Evolutionary conservation across 2,888 invertebrate genomes (phyloP), one percentile per base, ranked within the genome.

Genomic region (Meta bourneti): DNA sequence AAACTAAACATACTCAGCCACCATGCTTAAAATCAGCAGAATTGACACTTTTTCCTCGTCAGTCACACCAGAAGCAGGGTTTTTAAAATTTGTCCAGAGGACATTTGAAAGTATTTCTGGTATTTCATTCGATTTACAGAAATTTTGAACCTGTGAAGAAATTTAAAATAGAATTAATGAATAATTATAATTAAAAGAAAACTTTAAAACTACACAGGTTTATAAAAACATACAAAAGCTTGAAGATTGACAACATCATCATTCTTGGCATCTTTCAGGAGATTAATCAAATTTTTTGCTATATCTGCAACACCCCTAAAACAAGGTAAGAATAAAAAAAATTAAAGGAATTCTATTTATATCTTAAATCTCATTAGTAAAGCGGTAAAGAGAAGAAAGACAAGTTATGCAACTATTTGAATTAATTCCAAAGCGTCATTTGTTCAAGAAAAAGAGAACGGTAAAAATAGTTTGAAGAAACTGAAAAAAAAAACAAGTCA

Each of bases 11-110:
- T 94, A 96, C 95, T 95, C 95, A 0, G 97, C 96, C 69, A 96
- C 96, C 97, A 98, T 98, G 16, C 97, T 96, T 1, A 99, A 95
- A 0, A 99, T 94, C 89, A 97, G 96, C 6, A 98, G 95, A 0
- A 98, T 97, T 0, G 97, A 96, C 86, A 97, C 96, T 86, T 97
- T 97, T 93, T 98, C 97, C 93, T 96, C 96, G 74, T 96, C 96
- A 0, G 96, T 96, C 0, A 97, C 97, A 5, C 96, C 96, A 13
- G 96, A 95, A 94, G 97, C 97, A 94, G 97, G 96, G 93, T 94
- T 94, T 0, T 97, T 96, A 94, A 97, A 98, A 94, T 96, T 96
- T 95, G 98, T 97, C 97, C 98, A 98, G 91, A 98, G 95, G 13
- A 97, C 96, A 96, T 98, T 94, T 78, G 94, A 94, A 19, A 95